A percentile compares a stretch with the other conserved stretches of the same genome.
Conservation (phyloP, 2,797 vertebrate genomes). For the Danio choprae region DNA sequence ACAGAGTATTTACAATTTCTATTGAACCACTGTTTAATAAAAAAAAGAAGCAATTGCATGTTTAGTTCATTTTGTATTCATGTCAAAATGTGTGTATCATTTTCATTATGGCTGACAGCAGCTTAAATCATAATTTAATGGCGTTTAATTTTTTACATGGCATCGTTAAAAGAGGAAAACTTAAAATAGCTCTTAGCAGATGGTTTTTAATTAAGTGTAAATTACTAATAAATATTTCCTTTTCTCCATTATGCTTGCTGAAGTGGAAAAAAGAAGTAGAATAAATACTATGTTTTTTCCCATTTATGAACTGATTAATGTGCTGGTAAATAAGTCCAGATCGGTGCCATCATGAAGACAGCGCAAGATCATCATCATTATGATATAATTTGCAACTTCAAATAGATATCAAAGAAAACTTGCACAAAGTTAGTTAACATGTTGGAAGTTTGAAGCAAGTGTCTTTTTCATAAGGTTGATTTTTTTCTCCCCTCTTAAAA, state of each 20-base stretch:
- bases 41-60: too few species aligned
- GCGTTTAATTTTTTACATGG: not conserved
- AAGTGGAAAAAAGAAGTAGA: not conserved
- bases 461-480: not conserved
- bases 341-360: not conserved
- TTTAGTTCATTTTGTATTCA: too few species aligned
- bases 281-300: not conserved
- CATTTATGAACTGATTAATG: not conserved
- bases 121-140: too few species aligned
- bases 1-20: too few species aligned
- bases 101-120: too few species aligned
- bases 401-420: not conserved
- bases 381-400: not conserved
- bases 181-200: conserved; percentile 8
- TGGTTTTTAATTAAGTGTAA: conserved; percentile 13
- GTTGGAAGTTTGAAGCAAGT: not conserved
- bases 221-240: not conserved
- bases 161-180: not conserved
- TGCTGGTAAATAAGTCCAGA: not conserved
- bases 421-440: not conserved
- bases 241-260: not conserved
- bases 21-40: too few species aligned
- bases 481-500: conserved; percentile 26
- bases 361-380: not conserved
- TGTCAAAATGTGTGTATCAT: too few species aligned